These are phyloP conservation scores for Synergus laeviventris DNA, from an alignment of 2,888 invertebrate genomes.

Conservation along the genomic window DNA sequence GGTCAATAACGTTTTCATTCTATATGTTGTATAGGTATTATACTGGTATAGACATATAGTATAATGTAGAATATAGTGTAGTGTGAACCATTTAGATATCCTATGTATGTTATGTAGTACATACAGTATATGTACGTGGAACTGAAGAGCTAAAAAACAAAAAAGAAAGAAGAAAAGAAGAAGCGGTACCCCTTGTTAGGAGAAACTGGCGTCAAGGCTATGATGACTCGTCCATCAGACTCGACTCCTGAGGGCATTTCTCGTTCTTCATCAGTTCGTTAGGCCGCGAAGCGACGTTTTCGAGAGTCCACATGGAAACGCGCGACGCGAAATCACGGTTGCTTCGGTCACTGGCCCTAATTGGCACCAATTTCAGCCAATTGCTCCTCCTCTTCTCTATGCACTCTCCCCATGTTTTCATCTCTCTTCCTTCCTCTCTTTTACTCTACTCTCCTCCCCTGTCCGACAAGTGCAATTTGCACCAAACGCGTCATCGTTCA, in stretches of 20 bases:
- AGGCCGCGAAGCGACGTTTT: slow-evolving; percentile 43
- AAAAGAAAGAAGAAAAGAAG: slow-evolving; percentile 46
- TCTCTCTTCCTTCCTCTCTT: slow-evolving; percentile 47
- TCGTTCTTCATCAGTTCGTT: slow-evolving; percentile 48
- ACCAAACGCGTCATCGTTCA: slow-evolving; percentile 40
- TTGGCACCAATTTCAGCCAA: slow-evolving; percentile 71
- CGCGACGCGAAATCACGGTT: slow-evolving; percentile 66
- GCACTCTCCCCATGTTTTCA: slow-evolving; percentile 41
- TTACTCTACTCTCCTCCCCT: slow-evolving; percentile 48
- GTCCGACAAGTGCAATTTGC: slow-evolving; percentile 47
- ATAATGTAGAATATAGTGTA: background rate
- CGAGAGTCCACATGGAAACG: slow-evolving; percentile 50
- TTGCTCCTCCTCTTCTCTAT: slow-evolving; percentile 55
- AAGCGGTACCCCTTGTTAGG: slow-evolving; percentile 61
- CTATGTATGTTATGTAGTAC: background rate
- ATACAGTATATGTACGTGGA: slow-evolving; percentile 19
- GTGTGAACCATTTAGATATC: background rate
- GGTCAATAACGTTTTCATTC: slow-evolving; percentile 38
- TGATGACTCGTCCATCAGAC: slow-evolving; percentile 44
- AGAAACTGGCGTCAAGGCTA: slow-evolving; percentile 61
- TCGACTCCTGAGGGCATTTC: slow-evolving; percentile 40
- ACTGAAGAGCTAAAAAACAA: background rate
- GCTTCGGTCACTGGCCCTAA: slow-evolving; percentile 64
- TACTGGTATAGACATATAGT: background rate
- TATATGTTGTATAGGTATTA: background rate